A percentile compares a stretch with the other conserved stretches of the same genome.
phyloP scores from a whole-genome alignment of 2,113 vertebrate genomes.

The Scomber colias region DNA sequence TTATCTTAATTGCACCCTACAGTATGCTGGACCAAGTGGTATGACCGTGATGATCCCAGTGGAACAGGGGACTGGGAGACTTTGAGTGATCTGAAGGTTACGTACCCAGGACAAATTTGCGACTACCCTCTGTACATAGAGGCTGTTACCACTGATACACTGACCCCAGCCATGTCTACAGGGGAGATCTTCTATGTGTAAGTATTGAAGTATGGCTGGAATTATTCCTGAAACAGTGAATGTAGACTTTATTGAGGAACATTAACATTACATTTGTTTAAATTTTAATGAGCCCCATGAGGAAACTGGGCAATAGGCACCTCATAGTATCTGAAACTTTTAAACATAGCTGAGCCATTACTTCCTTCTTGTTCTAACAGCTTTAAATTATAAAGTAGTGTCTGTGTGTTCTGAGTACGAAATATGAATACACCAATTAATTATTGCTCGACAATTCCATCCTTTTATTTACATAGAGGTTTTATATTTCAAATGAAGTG shows the following conservation, averaged over 20 bases:
- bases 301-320: too few relatives aligned
- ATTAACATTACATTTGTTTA: constrained; percentile 37
- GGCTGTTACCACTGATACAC: constrained; percentile 28
- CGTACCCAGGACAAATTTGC: constrained; percentile 48
- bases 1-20: neutral
- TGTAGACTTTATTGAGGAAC: constrained; percentile 19
- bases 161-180: constrained; percentile 36
- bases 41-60: constrained; percentile 37
- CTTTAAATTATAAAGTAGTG: neutral
- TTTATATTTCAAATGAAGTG: neutral
- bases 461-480: neutral
- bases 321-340: constrained; percentile 19
- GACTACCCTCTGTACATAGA: constrained; percentile 25
- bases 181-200: constrained; percentile 26
- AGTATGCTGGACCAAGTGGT: constrained; percentile 72
- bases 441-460: too few relatives aligned
- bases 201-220: constrained; percentile 9
- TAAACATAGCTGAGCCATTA: constrained; percentile 4
- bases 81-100: accelerated
- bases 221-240: constrained; percentile 25
- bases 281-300: constrained; percentile 32
- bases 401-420: too few relatives aligned
- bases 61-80: constrained; percentile 54
- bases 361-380: constrained; percentile 11
- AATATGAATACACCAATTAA: too few relatives aligned